Evolutionary conservation across 2,113 vertebrate species (phyloP).

Genomic region (Brevimyrus niger): DNA sequence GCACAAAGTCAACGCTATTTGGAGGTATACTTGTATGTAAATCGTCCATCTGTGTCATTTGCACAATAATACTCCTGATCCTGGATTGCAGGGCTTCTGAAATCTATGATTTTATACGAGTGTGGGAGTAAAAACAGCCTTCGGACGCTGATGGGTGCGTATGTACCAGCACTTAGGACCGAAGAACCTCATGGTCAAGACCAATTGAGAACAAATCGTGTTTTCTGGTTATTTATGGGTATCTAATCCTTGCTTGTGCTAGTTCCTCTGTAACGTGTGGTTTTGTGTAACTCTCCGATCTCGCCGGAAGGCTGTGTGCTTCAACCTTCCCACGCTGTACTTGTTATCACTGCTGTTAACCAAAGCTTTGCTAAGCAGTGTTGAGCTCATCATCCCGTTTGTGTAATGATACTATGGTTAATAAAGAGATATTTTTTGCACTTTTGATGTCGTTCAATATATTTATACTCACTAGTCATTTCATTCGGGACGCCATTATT

Average conservation of each 20-base stretch:
- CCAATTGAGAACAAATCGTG: not conserved
- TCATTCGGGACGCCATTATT: not conserved
- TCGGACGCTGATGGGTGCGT: not conserved
- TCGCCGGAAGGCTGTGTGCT: constrained; percentile 9
- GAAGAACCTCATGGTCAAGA: not conserved
- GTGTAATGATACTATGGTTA: constrained; percentile 39
- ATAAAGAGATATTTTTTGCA: constrained; percentile 51
- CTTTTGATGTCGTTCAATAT: not conserved
- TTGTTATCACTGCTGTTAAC: constrained; percentile 33
- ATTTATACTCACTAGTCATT: not conserved
- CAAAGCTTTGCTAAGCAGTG: constrained; percentile 35
- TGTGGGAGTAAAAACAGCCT: not conserved
- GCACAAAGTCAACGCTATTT: not conserved
- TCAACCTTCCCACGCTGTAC: constrained; percentile 9
- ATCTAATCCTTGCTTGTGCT: constrained; percentile 3
- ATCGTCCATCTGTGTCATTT: not conserved
- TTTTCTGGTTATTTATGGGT: constrained; percentile 16
- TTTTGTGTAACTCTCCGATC: constrained; percentile 27
- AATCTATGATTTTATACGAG: not conserved
- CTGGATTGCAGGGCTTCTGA: not conserved
- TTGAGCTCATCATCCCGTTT: constrained; percentile 31
- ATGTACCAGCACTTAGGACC: not conserved
- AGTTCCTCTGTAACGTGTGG: constrained; percentile 20
- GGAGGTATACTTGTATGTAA: not conserved
- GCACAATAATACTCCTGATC: not conserved